A percentile compares a stretch with the other conserved stretches of the same genome.
Conservation (phyloP, 2,113 vertebrate genomes). For the Amia ocellicauda region DNA sequence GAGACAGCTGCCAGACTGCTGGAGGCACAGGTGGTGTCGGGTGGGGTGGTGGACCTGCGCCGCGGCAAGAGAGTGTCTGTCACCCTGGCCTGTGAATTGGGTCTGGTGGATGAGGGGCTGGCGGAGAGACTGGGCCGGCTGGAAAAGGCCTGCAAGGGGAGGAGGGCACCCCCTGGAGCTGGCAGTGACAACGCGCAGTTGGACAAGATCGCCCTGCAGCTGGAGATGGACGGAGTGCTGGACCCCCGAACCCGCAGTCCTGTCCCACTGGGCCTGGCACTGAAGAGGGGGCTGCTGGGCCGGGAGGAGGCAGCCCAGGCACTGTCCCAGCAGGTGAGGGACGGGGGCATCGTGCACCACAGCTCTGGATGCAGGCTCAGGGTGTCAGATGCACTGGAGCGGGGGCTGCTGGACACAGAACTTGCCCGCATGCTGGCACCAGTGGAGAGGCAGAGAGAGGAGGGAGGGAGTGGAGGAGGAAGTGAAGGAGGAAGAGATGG, state of each 20-base stretch:
- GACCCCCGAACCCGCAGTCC: conserved; percentile 72
- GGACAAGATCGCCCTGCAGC: conserved; percentile 69
- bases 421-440: conserved; percentile 64
- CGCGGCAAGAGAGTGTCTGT: conserved; percentile 85
- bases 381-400: conserved; percentile 68
- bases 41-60: conserved; percentile 85
- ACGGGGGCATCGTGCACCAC: conserved; percentile 87
- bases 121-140: conserved; percentile 70
- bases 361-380: conserved; percentile 79
- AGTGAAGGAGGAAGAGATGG: no score
- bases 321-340: conserved; percentile 77
- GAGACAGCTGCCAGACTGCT: conserved; percentile 74
- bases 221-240: conserved; percentile 81
- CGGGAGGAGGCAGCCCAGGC: conserved; percentile 64
- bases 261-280: conserved; percentile 67
- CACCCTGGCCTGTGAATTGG: conserved; percentile 84
- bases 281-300: conserved; percentile 69
- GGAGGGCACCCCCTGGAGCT: conserved; percentile 53
- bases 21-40: conserved; percentile 86
- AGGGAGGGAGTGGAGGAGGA: conserved; percentile 23
- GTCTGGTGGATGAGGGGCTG: conserved; percentile 70
- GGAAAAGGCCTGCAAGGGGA: conserved; percentile 86
- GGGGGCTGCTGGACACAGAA: conserved; percentile 66
- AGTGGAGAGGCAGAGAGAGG: conserved; percentile 64
- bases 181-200: conserved; percentile 43